Evolutionary conservation across 2,113 vertebrate species (phyloP), one percentile per base, ranked within the genome.

Genomic region (Ameiurus melas): DNA sequence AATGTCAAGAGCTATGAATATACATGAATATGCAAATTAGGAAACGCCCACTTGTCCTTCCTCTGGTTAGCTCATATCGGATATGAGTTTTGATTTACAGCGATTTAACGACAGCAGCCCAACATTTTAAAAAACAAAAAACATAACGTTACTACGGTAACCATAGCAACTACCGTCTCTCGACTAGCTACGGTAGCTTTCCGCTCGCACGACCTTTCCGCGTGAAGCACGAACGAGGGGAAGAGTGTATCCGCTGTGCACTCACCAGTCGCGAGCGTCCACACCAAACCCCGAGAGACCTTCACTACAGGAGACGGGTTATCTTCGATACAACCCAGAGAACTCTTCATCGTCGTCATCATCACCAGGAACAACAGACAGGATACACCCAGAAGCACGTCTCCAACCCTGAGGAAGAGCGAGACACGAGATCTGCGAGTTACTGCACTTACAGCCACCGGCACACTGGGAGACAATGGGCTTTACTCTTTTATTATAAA

Each of bases 241-340:
- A 2, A 66, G 33, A 30, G 47, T 79, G n/a, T 55, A 17, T 19
- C 33, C 27, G 4, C 12, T 1, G 17, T 39, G 83, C 7, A 94
- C 94, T 92, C 68, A 99, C 98, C 96, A n/a, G 97, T 98, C 5
- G 96, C 93, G 0, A 93, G 89, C 16, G 93, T 90, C 97, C 96
- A 96, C 68, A 99, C 93, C 13, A 99, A 89, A 10, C 93, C 88
- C 4, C 90, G 92, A 88, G 96, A 95, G 10, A 94, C 25, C 87
- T 90, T 94, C 86, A 92, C 89, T 1, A 79, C 84, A 0, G 84
- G 36, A 0, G 94, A 88, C 7, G 92, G 89, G 0, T 83, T 82
- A 0, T 62, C 79, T 17, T 90, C 86, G 2, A 39, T 51, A 0
- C 57, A 90, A 13, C 92, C 92, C 89, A 97, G 22, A 30, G 7